A percentile compares a stretch with the other conserved stretches of the same genome.
Evolutionary conservation across 2,888 invertebrate species (phyloP).

Genomic region (Polietes domitor): DNA sequence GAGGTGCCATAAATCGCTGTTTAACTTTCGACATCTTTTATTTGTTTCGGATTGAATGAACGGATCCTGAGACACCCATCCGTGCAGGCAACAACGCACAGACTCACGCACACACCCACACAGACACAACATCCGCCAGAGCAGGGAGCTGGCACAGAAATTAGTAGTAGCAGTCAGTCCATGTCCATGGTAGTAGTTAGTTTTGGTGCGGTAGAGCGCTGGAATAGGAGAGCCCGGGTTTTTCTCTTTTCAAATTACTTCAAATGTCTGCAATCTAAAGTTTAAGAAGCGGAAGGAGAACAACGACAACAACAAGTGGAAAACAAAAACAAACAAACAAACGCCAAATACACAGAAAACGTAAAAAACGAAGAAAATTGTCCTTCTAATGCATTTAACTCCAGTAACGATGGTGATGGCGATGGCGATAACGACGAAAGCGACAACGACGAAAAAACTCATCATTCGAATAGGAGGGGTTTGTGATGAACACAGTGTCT

Average conservation of each 20-base stretch:
- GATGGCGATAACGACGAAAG: background rate
- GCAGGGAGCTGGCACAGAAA: background rate
- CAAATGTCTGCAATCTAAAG: slow-evolving; percentile 62
- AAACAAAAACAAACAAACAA: slow-evolving; percentile 39
- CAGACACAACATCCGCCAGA: background rate
- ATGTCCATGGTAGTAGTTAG: background rate
- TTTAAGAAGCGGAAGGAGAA: slow-evolving; percentile 63
- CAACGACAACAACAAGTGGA: slow-evolving; percentile 41
- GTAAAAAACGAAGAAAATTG: slow-evolving; percentile 48
- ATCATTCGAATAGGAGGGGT: background rate
- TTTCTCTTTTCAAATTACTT: slow-evolving; percentile 47
- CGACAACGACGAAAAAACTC: slow-evolving; percentile 2
- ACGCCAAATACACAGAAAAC: slow-evolving; percentile 17
- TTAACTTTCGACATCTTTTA: slow-evolving; percentile 59
- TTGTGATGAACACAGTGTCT: background rate
- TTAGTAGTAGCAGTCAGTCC: slow-evolving; percentile 27
- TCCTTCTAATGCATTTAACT: slow-evolving; percentile 60
- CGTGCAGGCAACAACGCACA: background rate
- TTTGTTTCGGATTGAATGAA: slow-evolving; percentile 49
- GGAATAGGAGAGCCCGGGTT: slow-evolving; percentile 1
- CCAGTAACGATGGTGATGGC: slow-evolving; percentile 20
- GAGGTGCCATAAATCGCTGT: slow-evolving; percentile 64
- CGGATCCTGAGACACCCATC: slow-evolving; percentile 1
- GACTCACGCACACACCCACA: background rate
- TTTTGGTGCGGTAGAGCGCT: background rate